Evolutionary conservation across 2,113 vertebrate species (phyloP), one percentile per base, ranked within the genome.

Genomic region (Ammodytes dubius): DNA sequence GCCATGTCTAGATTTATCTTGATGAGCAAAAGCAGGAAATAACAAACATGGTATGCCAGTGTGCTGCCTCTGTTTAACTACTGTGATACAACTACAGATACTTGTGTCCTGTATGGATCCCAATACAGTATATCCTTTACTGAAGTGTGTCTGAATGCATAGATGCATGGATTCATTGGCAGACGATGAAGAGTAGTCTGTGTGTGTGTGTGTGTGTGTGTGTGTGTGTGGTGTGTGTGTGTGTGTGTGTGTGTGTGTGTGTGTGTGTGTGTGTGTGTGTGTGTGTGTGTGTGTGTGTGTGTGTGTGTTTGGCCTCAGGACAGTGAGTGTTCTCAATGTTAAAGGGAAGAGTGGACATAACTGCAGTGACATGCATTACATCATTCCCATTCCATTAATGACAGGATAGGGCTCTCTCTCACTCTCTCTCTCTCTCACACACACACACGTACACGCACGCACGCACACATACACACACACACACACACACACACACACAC

Each of bases 111-210:
- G 27, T 27, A 27, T 2, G 27, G 27, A 27, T 27, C 27, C 27
- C 27, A 27, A 27, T 27, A 27, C 27, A 27, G 27, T 27, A 27
- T 27, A 27, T 27, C 27, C 27, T 27, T 78, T 59, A n/a, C 65
- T 40, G 64, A n/a, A 75, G 52, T 80, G 64, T 63, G 53, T 70
- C 77, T 53, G 80, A 70, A 59, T 54, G 60, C n/a, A 70, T 66
- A 71, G 70, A 74, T 79, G 60, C n/a, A 70, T 70, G 76, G 70
- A 74, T 79, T 70, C 65, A 74, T 47, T n/a, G 53, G 58, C 50
- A 53, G 57, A 80, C 77, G 70, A 74, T 66, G 66, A 81, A 52
- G 49, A 77, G 67, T 78, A 77, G 78, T 78, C n/a, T 64, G 0
- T 46, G 50, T 42, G 56, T 68, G 54, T 68, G 50, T 46, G 40